phyloP scores from a whole-genome alignment of 2,797 vertebrate genomes.

The Sebastes cheni region DNA sequence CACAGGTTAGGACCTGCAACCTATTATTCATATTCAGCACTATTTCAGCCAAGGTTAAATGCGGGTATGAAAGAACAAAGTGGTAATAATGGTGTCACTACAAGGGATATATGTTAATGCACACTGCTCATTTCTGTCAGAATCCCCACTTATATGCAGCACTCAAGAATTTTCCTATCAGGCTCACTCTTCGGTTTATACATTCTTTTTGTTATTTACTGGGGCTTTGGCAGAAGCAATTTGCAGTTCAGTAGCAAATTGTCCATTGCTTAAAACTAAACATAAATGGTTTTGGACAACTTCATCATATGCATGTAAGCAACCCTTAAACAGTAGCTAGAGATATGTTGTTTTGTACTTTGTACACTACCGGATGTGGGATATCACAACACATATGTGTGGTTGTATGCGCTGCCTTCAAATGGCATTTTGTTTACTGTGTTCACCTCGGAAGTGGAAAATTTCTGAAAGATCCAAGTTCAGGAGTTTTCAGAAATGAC shows the following conservation, averaged over 20 bases:
- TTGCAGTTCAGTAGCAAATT: constrained; percentile 30
- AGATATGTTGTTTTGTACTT: background rate
- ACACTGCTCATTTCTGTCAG: constrained; percentile 37
- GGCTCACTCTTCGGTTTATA: constrained; percentile 26
- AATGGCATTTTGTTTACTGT: background rate
- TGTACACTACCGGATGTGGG: background rate
- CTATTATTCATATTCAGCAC: constrained; percentile 63
- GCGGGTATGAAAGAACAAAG: constrained; percentile 47
- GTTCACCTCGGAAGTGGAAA: no score
- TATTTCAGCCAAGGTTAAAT: constrained; percentile 72
- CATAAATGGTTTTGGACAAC: constrained; percentile 19
- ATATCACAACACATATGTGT: background rate
- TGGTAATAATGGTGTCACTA: constrained; percentile 56
- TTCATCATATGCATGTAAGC: constrained; percentile 8
- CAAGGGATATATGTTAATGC: constrained; percentile 63
- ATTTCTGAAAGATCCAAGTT: no score
- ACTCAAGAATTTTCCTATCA: constrained; percentile 21
- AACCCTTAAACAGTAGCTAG: background rate
- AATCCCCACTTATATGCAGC: constrained; percentile 31
- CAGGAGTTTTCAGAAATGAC: background rate
- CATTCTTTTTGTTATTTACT: constrained; percentile 30
- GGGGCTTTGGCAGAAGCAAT: constrained; percentile 35
- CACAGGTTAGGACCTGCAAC: constrained; percentile 60
- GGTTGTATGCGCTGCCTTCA: background rate
- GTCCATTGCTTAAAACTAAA: constrained; percentile 1